Percentiles rank a stretch among this genome's conserved stretches.
These are phyloP conservation scores for Cottoperca gobio DNA, from an alignment of 2,797 vertebrate genomes.

Conservation along the genomic window DNA sequence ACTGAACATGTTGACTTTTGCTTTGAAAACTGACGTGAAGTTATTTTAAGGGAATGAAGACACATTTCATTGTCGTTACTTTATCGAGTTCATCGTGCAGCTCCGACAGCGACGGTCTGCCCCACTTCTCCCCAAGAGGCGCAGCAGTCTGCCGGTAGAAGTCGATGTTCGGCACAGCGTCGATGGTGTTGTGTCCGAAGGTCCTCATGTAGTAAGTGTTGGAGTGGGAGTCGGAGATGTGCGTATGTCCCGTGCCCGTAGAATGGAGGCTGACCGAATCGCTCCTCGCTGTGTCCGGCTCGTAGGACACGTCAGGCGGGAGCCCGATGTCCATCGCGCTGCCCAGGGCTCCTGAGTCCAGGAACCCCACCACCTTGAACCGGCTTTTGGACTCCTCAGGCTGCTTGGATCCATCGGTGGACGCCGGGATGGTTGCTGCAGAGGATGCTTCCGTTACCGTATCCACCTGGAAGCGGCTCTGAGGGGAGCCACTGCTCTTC, in stretches of 20 bases:
- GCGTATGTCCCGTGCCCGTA: slow-evolving; percentile 90
- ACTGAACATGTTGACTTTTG: too few relatives aligned
- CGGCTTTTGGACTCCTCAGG: slow-evolving; percentile 87
- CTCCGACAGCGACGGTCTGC: slow-evolving; percentile 92
- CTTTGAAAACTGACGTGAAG: neutral
- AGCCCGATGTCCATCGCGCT: slow-evolving; percentile 83
- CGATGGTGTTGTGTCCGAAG: slow-evolving; percentile 98
- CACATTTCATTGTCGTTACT: slow-evolving; percentile 73
- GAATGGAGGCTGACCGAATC: slow-evolving; percentile 93
- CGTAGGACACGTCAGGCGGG: slow-evolving; percentile 79
- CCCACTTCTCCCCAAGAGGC: slow-evolving; percentile 93
- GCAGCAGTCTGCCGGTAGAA: slow-evolving; percentile 93
- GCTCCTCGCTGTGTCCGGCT: slow-evolving; percentile 91
- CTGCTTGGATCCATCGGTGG: slow-evolving; percentile 37
- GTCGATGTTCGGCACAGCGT: slow-evolving; percentile 96
- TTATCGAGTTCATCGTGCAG: slow-evolving; percentile 96
- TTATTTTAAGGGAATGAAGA: neutral
- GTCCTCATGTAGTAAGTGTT: slow-evolving; percentile 97
- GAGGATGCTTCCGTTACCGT: slow-evolving; percentile 83
- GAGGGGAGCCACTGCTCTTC: slow-evolving; percentile 82
- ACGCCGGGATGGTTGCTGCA: neutral
- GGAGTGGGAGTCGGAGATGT: slow-evolving; percentile 94
- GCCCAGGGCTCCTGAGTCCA: slow-evolving; percentile 82
- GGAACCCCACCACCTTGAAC: slow-evolving; percentile 91
- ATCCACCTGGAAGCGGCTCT: slow-evolving; percentile 96